Conservation (phyloP, 2,113 vertebrate species). For the Ailuropoda melanoleuca region DNA sequence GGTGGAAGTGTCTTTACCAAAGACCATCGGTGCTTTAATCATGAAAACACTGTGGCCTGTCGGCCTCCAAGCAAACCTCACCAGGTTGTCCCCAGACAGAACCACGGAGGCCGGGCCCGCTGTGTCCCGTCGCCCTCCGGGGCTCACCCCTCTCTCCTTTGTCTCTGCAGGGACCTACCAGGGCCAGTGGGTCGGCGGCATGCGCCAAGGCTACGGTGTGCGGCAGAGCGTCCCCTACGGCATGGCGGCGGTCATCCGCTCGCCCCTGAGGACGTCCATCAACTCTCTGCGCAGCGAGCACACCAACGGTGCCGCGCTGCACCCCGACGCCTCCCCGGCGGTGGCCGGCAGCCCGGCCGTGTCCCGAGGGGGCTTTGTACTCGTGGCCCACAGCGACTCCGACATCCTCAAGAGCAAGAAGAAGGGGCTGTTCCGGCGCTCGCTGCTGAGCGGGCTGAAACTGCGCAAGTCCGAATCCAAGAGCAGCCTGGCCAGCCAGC, state of each 20-base stretch:
- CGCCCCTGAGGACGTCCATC: constrained; percentile 97
- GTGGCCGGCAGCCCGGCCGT: constrained; percentile 92
- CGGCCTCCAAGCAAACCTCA: accelerated
- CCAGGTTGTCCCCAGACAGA: neutral
- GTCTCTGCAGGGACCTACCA: constrained; percentile 92
- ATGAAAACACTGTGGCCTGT: accelerated
- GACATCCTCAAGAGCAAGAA: constrained; percentile 94
- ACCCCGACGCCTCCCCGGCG: constrained; percentile 89
- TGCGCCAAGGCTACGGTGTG: constrained; percentile 97
- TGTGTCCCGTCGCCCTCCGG: accelerated
- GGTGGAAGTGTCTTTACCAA: neutral
- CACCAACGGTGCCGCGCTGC: constrained; percentile 91
- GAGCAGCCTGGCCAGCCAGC: constrained; percentile 97
- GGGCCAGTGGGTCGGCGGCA: constrained; percentile 97
- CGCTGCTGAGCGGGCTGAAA: constrained; percentile 95
- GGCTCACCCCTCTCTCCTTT: constrained; percentile 12
- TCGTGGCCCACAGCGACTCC: constrained; percentile 93
- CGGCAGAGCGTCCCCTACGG: constrained; percentile 98
- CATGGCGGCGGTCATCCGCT: constrained; percentile 97
- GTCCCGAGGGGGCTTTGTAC: constrained; percentile 94
- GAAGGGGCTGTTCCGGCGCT: constrained; percentile 96
- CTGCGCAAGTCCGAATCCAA: constrained; percentile 97
- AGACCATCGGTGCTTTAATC: accelerated
- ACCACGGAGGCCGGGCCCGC: accelerated
- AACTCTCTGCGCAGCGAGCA: constrained; percentile 98